These are phyloP conservation scores for Calidris pugnax DNA, from an alignment of 2,113 vertebrate genomes.

Conservation along the genomic window DNA sequence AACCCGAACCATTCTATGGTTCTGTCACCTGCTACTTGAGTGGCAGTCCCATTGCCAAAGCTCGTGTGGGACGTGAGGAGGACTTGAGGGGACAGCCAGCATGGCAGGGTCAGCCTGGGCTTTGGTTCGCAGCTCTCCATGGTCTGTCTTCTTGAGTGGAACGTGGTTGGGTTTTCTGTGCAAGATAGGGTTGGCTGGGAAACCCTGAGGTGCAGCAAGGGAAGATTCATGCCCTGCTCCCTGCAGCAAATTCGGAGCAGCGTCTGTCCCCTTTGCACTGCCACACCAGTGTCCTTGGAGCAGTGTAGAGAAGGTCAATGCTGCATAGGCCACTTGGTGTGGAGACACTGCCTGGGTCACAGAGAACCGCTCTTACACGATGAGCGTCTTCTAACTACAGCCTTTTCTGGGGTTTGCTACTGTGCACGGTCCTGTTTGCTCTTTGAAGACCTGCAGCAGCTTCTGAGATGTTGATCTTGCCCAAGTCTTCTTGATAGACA, in stretches of 20 bases:
- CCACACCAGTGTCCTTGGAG: neutral
- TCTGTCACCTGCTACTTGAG: neutral
- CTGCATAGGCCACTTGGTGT: neutral
- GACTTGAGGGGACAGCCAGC: neutral
- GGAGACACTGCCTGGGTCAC: neutral
- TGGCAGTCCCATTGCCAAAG: neutral
- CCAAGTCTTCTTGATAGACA: neutral
- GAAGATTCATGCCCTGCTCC: neutral
- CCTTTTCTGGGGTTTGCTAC: neutral
- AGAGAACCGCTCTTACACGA: neutral
- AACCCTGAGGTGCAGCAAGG: neutral
- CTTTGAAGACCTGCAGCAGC: neutral
- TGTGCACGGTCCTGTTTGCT: neutral
- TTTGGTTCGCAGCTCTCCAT: neutral
- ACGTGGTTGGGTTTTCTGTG: accelerated
- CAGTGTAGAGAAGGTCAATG: accelerated
- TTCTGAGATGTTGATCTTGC: neutral
- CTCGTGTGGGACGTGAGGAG: accelerated
- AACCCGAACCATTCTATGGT: too few species aligned
- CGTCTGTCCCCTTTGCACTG: neutral
- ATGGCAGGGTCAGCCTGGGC: neutral
- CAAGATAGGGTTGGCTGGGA: neutral
- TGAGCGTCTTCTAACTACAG: neutral
- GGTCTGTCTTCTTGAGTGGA: neutral
- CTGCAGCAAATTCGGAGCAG: neutral